phyloP scores from a whole-genome alignment of 2,888 invertebrate species.

The Lymantria dispar region DNA sequence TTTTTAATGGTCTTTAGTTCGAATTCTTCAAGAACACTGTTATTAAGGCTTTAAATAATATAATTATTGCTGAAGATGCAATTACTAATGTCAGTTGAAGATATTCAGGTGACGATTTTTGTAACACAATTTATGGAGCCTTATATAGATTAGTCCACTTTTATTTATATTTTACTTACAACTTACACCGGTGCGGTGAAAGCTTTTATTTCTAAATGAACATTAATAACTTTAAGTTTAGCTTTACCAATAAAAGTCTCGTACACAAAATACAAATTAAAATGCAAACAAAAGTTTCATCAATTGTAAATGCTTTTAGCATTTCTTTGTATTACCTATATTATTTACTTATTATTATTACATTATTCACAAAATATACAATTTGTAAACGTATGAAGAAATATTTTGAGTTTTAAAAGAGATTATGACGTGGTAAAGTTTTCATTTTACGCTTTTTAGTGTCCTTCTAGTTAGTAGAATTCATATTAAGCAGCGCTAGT shows the following conservation, averaged over 20 bases:
- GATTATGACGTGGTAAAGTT: constrained; percentile 7
- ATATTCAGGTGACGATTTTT: background rate
- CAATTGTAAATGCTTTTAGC: too few relatives aligned
- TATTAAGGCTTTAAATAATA: background rate
- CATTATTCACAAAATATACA: background rate
- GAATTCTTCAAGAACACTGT: too few relatives aligned
- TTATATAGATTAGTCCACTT: constrained; percentile 9
- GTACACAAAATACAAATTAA: background rate
- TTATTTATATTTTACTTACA: constrained; percentile 17
- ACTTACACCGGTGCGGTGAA: constrained; percentile 13
- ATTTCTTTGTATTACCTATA: too few relatives aligned
- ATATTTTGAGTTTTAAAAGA: constrained; percentile 25
- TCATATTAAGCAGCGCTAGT: constrained; percentile 42
- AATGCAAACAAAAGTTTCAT: background rate
- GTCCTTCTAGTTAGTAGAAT: constrained; percentile 48
- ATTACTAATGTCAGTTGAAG: background rate
- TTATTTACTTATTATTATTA: background rate
- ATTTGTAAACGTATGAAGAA: constrained; percentile 9
- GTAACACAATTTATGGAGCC: background rate
- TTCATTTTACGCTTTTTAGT: constrained; percentile 13
- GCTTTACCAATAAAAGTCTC: background rate
- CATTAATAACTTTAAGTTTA: background rate
- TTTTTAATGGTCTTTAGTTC: too few relatives aligned
- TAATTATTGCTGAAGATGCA: background rate
- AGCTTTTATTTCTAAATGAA: background rate